Percentiles rank a stretch among this genome's conserved stretches.
Conservation (phyloP, 2,113 vertebrate genomes). For the Trochalopteron elliotii region DNA sequence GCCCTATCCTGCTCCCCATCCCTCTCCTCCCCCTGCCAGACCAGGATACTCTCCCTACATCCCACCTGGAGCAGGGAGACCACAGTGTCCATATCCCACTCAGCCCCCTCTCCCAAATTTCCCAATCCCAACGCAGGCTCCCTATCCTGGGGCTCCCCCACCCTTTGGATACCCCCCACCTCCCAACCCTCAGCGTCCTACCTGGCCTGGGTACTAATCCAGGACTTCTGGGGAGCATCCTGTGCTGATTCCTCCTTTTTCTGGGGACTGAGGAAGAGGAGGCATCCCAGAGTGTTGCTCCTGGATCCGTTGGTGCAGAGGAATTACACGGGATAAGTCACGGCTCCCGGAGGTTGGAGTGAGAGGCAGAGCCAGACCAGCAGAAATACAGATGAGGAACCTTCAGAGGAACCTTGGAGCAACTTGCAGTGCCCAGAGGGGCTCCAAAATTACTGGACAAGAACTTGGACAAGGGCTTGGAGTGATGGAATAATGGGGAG, state of each 20-base stretch:
- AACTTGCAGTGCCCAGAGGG: background rate
- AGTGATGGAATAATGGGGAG: background rate
- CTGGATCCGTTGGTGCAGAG: background rate
- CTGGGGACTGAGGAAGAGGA: background rate
- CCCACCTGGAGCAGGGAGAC: background rate
- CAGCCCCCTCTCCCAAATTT: constrained; percentile 54
- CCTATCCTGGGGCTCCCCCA: constrained; percentile 23
- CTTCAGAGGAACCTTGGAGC: background rate
- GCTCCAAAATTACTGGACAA: background rate
- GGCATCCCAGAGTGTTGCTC: background rate
- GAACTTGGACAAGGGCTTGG: background rate
- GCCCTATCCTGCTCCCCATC: background rate
- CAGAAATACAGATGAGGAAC: background rate
- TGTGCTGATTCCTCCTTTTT: background rate
- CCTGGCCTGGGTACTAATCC: constrained; percentile 73
- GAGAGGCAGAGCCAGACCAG: background rate
- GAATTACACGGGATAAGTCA: background rate
- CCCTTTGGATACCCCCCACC: constrained; percentile 67
- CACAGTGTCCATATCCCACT: constrained; percentile 63
- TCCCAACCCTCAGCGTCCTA: constrained; percentile 66
- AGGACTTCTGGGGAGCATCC: background rate
- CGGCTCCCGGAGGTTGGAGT: accelerated
- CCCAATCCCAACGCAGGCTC: constrained; percentile 26
- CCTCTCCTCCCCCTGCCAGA: constrained; percentile 13
- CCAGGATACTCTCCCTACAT: constrained; percentile 50